Percentiles rank a stretch among this genome's conserved stretches.
Evolutionary conservation across 37 sponge, comb jelly and placozoan genomes (phyloP).

Genomic region (Tethya wilhelma): DNA sequence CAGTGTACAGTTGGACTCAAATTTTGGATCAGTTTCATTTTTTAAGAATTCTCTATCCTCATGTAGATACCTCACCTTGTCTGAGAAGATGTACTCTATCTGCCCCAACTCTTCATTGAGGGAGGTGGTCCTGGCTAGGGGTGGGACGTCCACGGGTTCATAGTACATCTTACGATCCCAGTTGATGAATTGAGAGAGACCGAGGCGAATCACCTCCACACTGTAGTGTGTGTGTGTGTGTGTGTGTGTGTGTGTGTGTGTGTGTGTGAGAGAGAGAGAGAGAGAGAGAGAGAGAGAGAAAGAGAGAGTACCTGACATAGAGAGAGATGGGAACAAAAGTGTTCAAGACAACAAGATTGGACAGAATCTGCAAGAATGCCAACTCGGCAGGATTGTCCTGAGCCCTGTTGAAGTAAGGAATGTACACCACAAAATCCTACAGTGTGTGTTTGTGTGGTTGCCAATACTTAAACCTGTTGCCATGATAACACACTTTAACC

Average conservation of each 20-base stretch:
- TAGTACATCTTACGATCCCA: slow-evolving; percentile 96
- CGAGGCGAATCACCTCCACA: slow-evolving; percentile 96
- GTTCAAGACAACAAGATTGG: slow-evolving; percentile 93
- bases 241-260: neutral
- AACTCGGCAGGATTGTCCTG: slow-evolving; percentile 68
- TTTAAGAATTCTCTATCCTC: too few species aligned
- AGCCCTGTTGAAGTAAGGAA: slow-evolving; percentile 37
- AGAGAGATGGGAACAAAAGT: slow-evolving; percentile 98
- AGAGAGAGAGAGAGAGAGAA: too few species aligned
- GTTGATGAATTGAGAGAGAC: slow-evolving; percentile 91
- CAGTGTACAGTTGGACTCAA: too few species aligned
- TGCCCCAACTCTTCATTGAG: slow-evolving; percentile 98
- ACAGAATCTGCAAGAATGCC: slow-evolving; percentile 85
- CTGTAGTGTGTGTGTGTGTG: slow-evolving; percentile 39
- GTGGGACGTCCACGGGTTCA: slow-evolving; percentile 76
- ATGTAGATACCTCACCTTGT: slow-evolving; percentile 67
- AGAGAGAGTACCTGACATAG: slow-evolving; percentile 87
- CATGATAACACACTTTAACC: too few species aligned
- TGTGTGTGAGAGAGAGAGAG: too few species aligned
- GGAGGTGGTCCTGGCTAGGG: slow-evolving; percentile 88
- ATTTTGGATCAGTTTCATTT: too few species aligned
- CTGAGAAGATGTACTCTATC: slow-evolving; percentile 96
- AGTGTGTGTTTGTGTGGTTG: too few species aligned
- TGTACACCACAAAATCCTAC: slow-evolving; percentile 60
- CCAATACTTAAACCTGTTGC: too few species aligned